phyloP scores from a whole-genome alignment of 1,140 invertebrate species.

The Achatina immaculata region DNA sequence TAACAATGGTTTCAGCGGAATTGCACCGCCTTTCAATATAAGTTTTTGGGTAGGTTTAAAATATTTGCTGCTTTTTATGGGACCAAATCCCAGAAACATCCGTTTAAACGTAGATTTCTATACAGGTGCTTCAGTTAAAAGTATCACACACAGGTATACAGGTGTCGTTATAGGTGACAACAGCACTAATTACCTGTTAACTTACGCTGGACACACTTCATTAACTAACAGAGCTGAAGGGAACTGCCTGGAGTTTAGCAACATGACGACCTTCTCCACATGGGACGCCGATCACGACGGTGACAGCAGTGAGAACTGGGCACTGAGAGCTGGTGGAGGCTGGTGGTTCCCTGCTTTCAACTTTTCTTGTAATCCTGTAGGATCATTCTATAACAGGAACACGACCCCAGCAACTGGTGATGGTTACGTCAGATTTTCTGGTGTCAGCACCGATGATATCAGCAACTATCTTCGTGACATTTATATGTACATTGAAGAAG shows the following conservation, averaged over 20 bases:
- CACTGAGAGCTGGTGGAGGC: not conserved
- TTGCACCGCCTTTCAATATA: not conserved
- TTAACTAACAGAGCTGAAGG: not conserved
- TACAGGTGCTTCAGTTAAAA: not conserved
- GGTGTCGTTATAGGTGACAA: not conserved
- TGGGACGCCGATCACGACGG: not conserved
- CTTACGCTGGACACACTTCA: not conserved
- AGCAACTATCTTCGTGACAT: not conserved
- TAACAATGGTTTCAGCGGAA: not conserved
- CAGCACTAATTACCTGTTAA: not conserved
- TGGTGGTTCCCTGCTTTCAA: not conserved
- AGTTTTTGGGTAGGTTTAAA: not conserved
- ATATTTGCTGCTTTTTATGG: not conserved
- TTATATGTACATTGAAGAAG: not conserved
- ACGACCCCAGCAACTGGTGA: not conserved
- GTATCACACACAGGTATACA: not conserved
- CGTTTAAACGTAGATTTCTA: not conserved
- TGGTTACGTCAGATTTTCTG: not conserved
- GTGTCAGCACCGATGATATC: not conserved
- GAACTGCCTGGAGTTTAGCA: not conserved
- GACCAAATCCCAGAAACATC: not conserved
- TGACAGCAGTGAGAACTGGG: not conserved
- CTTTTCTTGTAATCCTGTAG: not conserved
- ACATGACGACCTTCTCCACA: not conserved
- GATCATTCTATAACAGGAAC: not conserved